phyloP scores from a whole-genome alignment of 2,113 vertebrate species.

The Muntiacus reevesi region DNA sequence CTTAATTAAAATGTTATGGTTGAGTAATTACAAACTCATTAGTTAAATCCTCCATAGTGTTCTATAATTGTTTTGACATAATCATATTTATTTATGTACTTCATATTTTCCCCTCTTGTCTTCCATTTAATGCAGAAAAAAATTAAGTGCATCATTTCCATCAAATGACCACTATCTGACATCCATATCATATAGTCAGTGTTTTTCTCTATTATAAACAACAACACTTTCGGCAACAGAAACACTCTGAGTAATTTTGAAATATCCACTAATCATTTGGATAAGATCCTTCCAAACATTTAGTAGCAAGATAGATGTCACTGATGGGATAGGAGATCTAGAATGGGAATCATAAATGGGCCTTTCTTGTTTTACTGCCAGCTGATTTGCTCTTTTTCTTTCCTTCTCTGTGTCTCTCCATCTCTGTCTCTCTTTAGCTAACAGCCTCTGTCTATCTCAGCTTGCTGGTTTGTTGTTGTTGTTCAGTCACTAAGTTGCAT shows the following conservation, averaged over 20 bases:
- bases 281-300: background rate
- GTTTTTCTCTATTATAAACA: background rate
- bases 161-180: background rate
- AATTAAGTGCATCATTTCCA: background rate
- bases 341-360: background rate
- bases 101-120: background rate
- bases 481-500: background rate
- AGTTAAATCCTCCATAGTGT: conserved; percentile 61
- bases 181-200: background rate
- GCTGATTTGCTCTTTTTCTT: background rate
- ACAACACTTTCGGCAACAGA: background rate
- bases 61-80: conserved; percentile 70
- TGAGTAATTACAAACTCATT: conserved; percentile 73
- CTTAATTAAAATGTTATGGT: conserved; percentile 72
- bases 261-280: background rate
- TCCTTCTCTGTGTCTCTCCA: background rate
- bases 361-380: background rate
- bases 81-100: conserved; percentile 13
- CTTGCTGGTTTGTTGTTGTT: background rate
- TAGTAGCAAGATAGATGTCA: background rate
- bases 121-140: background rate
- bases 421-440: background rate
- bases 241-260: background rate
- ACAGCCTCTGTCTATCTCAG: background rate
- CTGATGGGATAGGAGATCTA: background rate